A percentile compares a stretch with the other conserved stretches of the same genome.
phyloP scores from a whole-genome alignment of 1,140 invertebrate species.

The Dendroctonus valens region DNA sequence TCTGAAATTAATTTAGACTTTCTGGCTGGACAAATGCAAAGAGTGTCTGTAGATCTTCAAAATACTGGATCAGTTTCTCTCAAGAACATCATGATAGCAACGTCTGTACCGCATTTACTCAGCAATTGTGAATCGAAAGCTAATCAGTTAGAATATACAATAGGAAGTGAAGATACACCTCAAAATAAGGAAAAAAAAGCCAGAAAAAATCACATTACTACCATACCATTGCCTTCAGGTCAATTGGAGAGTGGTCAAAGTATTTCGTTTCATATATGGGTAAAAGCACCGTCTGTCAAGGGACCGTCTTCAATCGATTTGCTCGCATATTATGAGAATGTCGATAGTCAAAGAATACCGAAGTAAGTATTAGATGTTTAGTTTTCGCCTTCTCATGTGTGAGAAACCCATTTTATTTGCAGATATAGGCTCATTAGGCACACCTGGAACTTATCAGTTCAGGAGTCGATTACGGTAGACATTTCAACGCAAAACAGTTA shows the following conservation, averaged over 20 bases:
- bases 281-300: slow-evolving; percentile 64
- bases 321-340: slow-evolving; percentile 72
- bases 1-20: slow-evolving; percentile 66
- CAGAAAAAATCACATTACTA: slow-evolving; percentile 55
- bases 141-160: slow-evolving; percentile 37
- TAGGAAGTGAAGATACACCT: slow-evolving; percentile 46
- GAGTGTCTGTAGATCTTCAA: slow-evolving; percentile 64
- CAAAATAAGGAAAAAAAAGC: slow-evolving; percentile 52
- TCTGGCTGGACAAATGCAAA: slow-evolving; percentile 71
- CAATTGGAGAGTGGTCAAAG: slow-evolving; percentile 58
- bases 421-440: slow-evolving; percentile 69
- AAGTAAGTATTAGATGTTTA: slow-evolving; percentile 44
- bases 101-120: slow-evolving; percentile 67
- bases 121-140: slow-evolving; percentile 45
- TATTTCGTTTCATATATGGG: slow-evolving; percentile 63
- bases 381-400: neutral
- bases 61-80: slow-evolving; percentile 69
- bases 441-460: slow-evolving; percentile 66
- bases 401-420: slow-evolving; percentile 37
- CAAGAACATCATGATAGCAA: slow-evolving; percentile 64
- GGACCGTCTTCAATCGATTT: slow-evolving; percentile 65
- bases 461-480: slow-evolving; percentile 64
- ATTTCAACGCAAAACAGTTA: slow-evolving; percentile 56
- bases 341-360: slow-evolving; percentile 50
- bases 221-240: slow-evolving; percentile 51